Evolutionary conservation across 2,113 vertebrate genomes (phyloP).

Genomic region (Myotis davidii): DNA sequence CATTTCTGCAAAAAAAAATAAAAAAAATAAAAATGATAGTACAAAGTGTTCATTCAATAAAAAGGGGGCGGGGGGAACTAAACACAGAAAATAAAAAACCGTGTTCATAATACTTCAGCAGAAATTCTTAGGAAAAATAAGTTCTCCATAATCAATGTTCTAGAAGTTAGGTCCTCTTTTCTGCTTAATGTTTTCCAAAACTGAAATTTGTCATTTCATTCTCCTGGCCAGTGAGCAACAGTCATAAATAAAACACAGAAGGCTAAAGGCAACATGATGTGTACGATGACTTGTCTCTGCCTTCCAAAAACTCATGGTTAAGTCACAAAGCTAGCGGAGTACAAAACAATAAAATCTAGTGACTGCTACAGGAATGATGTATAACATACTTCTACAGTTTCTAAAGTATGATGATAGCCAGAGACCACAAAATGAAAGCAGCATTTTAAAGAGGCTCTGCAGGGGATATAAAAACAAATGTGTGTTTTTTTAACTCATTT

Average conservation of each 20-base stretch:
- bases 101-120: background rate
- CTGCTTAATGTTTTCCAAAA: background rate
- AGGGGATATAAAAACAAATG: background rate
- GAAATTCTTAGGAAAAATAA: background rate
- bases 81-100: no score
- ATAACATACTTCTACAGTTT: background rate
- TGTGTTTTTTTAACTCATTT: background rate
- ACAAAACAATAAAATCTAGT: background rate
- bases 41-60: background rate
- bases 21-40: background rate
- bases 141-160: background rate
- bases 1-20: background rate
- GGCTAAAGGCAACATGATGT: background rate
- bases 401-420: background rate
- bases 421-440: background rate
- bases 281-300: background rate
- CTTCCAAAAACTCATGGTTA: background rate
- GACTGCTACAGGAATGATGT: background rate
- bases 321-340: background rate
- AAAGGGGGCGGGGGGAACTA: background rate
- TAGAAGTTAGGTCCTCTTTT: background rate
- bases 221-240: background rate
- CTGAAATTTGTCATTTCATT: background rate
- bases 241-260: background rate
- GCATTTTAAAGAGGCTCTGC: background rate